A percentile compares a stretch with the other conserved stretches of the same genome.
These are phyloP conservation scores for Podarcis lilfordi DNA, from an alignment of 2,797 vertebrate species.

Conservation along the genomic window DNA sequence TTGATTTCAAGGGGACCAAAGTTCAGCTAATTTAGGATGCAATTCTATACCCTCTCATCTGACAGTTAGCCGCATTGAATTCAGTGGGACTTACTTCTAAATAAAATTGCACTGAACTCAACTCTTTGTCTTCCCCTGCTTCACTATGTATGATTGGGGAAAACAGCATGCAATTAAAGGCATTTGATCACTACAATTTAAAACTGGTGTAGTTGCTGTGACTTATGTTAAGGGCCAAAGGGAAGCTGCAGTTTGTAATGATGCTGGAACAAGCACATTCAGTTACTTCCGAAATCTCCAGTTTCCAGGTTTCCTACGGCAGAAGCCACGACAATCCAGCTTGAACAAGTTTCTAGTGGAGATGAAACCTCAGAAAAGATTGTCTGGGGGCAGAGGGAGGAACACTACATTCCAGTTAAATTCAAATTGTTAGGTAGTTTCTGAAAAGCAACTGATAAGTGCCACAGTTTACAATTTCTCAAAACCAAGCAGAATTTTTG, in stretches of 20 bases:
- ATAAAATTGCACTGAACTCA: background rate
- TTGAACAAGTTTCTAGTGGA: background rate
- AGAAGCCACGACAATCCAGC: background rate
- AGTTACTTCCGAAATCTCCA: background rate
- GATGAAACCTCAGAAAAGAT: background rate
- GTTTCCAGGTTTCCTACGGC: background rate
- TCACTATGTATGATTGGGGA: background rate
- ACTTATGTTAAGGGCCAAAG: background rate
- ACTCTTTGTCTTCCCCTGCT: background rate
- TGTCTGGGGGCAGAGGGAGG: no score
- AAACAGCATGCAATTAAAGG: background rate
- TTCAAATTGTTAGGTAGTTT: background rate
- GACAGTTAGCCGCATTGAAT: no score
- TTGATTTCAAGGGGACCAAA: background rate
- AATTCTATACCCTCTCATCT: no score
- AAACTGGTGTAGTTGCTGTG: background rate
- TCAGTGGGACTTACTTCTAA: no score
- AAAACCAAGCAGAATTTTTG: background rate
- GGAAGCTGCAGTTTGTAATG: background rate
- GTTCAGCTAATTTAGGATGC: background rate
- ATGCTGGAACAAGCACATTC: background rate
- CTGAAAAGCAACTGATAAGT: background rate
- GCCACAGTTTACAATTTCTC: background rate
- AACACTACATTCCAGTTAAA: background rate
- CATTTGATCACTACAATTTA: background rate